Evolutionary conservation across 2,797 vertebrate species (phyloP), one percentile per base, ranked within the genome.

Genomic region (Cheirogaleus major): DNA sequence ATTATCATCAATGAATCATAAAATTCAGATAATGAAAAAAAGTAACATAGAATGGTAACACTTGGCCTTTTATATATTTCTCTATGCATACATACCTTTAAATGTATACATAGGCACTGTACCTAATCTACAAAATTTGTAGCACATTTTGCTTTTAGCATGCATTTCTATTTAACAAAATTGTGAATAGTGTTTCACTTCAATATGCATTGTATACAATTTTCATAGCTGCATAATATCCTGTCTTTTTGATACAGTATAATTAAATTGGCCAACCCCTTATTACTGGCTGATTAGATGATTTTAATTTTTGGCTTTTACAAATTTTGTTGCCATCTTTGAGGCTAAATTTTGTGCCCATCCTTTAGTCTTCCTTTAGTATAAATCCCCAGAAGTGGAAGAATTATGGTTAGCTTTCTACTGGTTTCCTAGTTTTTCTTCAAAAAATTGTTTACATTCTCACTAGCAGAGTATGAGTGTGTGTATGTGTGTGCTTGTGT

Each of bases 1-100:
- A 0, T 91, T 76, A 84, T 78, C 52, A 70, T 59, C 90, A 23
- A 65, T 41, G 57, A 90, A 55, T 92, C 52, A 86, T 55, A 91
- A 94, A 93, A 89, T 91, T 55, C 50, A 92, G 7, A 83, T 67
- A 48, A 83, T 41, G 23, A 89, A 81, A 55, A 86, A 89, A 86
- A 61, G 10, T 23, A 20, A 94, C 5, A 67, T 15, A n/a, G 11
- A n/a, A 65, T n/a, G 17, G 15, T 69, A 65, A 63, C 63, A 35
- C 4, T 5, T n/a, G 20, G 23, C 0, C 27, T 7, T 92, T 65
- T 32, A 22, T 82, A 3, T 61, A 17, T 32, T 38, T 95, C 38
- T 30, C 32, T 10, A 25, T 75, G 27, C 20, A 15, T 9, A 61
- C 35, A n/a, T 32, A 22, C 3, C 45, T 93, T 67, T 63, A 79